These are phyloP conservation scores for Tortricodes alternella DNA, from an alignment of 2,888 invertebrate species.

Conservation along the genomic window DNA sequence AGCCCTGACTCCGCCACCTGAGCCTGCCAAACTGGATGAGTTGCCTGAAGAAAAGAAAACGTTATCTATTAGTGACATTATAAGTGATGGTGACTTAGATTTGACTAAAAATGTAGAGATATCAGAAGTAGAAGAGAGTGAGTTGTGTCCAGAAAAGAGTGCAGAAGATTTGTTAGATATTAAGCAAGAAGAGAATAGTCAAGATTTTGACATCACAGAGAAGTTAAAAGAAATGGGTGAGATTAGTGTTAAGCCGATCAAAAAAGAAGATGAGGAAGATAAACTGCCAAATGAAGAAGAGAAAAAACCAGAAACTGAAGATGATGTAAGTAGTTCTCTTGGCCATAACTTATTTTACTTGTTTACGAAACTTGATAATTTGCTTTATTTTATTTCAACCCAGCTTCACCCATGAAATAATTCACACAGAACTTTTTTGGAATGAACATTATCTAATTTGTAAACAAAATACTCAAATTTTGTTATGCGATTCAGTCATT, in stretches of 20 bases:
- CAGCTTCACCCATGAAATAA: too few species aligned
- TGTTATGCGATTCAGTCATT: too few species aligned
- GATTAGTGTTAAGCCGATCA: constrained; percentile 73
- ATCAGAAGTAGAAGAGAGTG: constrained; percentile 72
- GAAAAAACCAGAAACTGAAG: constrained; percentile 67
- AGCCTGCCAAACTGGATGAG: constrained; percentile 28
- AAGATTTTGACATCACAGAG: constrained; percentile 84
- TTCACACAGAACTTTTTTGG: too few species aligned
- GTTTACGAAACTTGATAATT: neutral
- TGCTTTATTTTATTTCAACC: too few species aligned
- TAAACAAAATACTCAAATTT: too few species aligned
- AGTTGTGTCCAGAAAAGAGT: constrained; percentile 69
- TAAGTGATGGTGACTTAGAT: constrained; percentile 74
- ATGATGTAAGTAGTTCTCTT: constrained; percentile 62
- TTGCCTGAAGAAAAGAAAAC: constrained; percentile 60
- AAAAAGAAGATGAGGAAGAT: constrained; percentile 54
- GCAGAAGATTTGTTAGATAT: constrained; percentile 67
- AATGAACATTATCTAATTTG: too few species aligned
- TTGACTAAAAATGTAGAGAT: constrained; percentile 76
- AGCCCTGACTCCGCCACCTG: constrained; percentile 34
- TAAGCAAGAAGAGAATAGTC: constrained; percentile 69
- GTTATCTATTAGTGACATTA: constrained; percentile 76
- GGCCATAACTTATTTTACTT: neutral
- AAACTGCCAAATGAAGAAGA: constrained; percentile 48
- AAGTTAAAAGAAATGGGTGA: constrained; percentile 85